Base-by-base conservation (phyloP, 2,797 vertebrate genomes). In the Myiotriccus ornatus region DNA sequence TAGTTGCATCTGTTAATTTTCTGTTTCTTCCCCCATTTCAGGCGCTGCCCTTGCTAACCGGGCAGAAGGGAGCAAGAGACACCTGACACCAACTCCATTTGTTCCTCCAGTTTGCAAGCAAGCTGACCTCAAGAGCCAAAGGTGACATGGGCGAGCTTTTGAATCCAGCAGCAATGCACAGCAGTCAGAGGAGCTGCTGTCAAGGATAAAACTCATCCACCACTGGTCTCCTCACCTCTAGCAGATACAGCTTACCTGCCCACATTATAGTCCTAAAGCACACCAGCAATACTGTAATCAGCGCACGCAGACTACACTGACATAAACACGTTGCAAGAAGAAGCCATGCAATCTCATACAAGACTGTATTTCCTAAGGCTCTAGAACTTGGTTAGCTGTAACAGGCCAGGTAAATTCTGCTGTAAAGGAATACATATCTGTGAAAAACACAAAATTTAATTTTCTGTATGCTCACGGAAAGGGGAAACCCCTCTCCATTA, bases 111-210 rank as follows among this genome's bases (percentile, higher is more conserved):
- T 37, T 74, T 3, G 2, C 35, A 77, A 35, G 8, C 2, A 2
- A 75, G n/a, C 24, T 44, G 15, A 39, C n/a, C 83, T 47, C 32
- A 73, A 60, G n/a, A 68, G 25, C 46, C 50, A 49, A 39, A 83
- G 22, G 37, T 20, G 10, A 56, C 14, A 47, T 1, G 1, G 6
- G 7, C 0, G 0, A 44, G 20, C 17, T 55, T 71, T 49, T 30
- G 17, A 56, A 43, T 1, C 7, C 12, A 21, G 47, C 34, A 68
- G 50, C 17, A 68, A 76, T 2, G 12, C 32, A 68, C 4, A 47
- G 17, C 28, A 63, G 30, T 41, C 16, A 50, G 34, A 89, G 6
- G 4, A 62, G 22, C 20, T 77, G n/a, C 77, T 86, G 39, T 41
- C 49, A 53, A 13, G 37, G 25, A 21, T 47, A 18, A 22, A 76